Conservation (phyloP, 2,888 invertebrate species). For the Eristalis pertinax region DNA sequence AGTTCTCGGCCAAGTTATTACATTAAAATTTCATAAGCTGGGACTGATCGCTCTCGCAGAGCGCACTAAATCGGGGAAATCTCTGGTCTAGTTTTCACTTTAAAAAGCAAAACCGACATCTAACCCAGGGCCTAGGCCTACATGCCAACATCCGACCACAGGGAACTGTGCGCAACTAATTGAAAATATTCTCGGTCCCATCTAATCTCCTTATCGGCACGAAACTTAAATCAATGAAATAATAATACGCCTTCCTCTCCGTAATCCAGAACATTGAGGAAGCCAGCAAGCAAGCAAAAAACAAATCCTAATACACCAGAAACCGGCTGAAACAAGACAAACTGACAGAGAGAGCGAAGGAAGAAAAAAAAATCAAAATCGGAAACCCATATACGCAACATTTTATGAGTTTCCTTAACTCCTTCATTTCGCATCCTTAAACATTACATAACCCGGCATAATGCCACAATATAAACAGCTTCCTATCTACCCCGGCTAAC, state of each 20-base stretch:
- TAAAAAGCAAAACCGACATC: conserved; percentile 20
- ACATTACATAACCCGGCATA: conserved; percentile 66
- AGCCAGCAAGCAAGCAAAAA: conserved; percentile 9
- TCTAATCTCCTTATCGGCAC: conserved; percentile 66
- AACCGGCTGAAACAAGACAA: background rate
- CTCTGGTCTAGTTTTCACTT: conserved; percentile 46
- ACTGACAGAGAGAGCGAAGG: background rate
- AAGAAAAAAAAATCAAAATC: conserved; percentile 62
- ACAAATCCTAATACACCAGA: background rate
- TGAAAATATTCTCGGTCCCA: conserved; percentile 67
- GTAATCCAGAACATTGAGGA: conserved; percentile 44
- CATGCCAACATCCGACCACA: conserved; percentile 40
- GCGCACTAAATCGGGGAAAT: conserved; percentile 35
- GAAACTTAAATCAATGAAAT: conserved; percentile 63
- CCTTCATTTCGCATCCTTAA: conserved; percentile 70
- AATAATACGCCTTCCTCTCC: conserved; percentile 57
- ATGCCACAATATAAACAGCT: conserved; percentile 69
- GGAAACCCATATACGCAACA: conserved; percentile 69
- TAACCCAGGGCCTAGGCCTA: conserved; percentile 12
- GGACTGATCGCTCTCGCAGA: conserved; percentile 18
- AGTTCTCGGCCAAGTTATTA: conserved; percentile 12
- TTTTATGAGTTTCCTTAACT: conserved; percentile 72
- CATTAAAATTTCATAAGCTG: conserved; percentile 45
- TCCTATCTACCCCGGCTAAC: conserved; percentile 66
- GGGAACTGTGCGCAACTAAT: conserved; percentile 53